phyloP scores from a whole-genome alignment of 2,888 invertebrate genomes.

The Auanema sp. region DNA sequence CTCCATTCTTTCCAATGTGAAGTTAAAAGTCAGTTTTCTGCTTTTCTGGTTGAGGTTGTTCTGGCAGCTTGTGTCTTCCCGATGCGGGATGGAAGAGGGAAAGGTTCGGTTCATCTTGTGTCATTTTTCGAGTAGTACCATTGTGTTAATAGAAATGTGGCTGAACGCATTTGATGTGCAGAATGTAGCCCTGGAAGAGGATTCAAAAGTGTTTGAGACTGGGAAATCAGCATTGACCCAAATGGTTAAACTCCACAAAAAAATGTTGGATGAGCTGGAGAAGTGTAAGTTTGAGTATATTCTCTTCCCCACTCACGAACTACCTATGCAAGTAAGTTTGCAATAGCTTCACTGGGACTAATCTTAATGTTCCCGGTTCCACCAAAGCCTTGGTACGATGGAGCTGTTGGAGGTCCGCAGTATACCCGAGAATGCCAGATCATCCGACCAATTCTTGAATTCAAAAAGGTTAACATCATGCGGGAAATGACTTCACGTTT shows the following conservation, averaged over 20 bases:
- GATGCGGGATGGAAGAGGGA: background rate
- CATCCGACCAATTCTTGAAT: constrained; percentile 48
- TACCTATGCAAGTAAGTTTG: constrained; percentile 50
- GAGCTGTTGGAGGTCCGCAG: constrained; percentile 52
- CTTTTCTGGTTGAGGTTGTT: constrained; percentile 35
- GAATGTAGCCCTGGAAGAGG: constrained; percentile 49
- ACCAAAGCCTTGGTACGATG: constrained; percentile 60
- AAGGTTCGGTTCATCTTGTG: constrained; percentile 10
- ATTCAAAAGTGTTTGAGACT: constrained; percentile 37
- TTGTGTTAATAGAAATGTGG: background rate
- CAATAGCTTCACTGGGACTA: background rate
- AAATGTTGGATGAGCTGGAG: constrained; percentile 30
- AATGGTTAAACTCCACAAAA: constrained; percentile 46
- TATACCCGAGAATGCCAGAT: constrained; percentile 34
- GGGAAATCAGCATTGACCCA: constrained; percentile 28
- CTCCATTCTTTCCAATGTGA: constrained; percentile 30
- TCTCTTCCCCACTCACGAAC: constrained; percentile 43
- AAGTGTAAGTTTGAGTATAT: constrained; percentile 50
- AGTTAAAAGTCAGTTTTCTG: constrained; percentile 31
- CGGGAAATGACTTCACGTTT: constrained; percentile 40
- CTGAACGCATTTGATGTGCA: constrained; percentile 41
- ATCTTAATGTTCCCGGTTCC: constrained; percentile 46
- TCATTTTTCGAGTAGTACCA: background rate
- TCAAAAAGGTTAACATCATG: constrained; percentile 42
- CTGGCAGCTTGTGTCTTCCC: constrained; percentile 47